phyloP scores from a whole-genome alignment of 2,888 invertebrate species.

The Ceratothoa steindachneri region DNA sequence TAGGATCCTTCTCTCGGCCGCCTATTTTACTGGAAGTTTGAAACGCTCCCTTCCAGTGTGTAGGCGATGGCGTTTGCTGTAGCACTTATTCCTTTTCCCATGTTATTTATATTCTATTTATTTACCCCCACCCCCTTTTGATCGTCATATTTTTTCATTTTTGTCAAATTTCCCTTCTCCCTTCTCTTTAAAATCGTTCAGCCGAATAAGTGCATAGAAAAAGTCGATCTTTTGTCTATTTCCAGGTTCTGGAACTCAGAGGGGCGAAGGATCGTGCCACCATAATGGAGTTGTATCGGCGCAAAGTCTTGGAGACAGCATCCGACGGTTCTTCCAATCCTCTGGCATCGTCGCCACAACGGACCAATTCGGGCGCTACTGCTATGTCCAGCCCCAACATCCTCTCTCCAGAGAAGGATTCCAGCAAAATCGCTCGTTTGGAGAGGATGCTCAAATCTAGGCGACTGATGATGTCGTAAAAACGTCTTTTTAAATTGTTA shows the following conservation, averaged over 20 bases:
- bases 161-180: not conserved
- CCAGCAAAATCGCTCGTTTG: conserved; percentile 41
- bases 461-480: conserved; percentile 28
- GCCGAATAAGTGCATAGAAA: no score
- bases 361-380: not conserved
- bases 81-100: no score
- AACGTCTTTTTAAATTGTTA: not conserved
- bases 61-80: no score
- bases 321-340: not conserved
- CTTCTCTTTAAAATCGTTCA: no score
- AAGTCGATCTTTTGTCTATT: no score
- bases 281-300: conserved; percentile 37
- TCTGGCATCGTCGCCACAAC: not conserved
- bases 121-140: no score
- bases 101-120: no score
- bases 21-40: no score
- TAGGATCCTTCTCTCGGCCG: no score
- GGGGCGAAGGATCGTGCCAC: conserved; percentile 42
- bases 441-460: conserved; percentile 45
- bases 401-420: conserved; percentile 34
- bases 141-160: no score
- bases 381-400: not conserved
- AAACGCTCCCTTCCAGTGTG: no score
- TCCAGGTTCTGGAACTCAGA: conserved; percentile 43
- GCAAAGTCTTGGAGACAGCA: conserved; percentile 17